Evolutionary conservation across 2,797 vertebrate species (phyloP), one percentile per base, ranked within the genome.

Genomic region (Etheostoma nigrum): DNA sequence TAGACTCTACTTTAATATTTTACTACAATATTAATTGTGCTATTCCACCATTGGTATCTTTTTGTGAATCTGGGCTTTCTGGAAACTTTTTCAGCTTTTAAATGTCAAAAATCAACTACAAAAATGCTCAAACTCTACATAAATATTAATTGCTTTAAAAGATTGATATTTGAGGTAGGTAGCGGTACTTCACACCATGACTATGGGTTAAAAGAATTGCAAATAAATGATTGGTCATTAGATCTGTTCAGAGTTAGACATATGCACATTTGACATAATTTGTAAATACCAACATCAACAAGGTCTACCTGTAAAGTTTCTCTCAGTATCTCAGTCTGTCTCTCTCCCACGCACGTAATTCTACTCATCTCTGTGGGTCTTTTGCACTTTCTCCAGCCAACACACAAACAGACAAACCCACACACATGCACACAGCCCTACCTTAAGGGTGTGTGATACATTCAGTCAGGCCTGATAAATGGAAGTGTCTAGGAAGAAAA

Each of bases 381-480:
- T 77, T 82, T 9, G 16, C 47, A 23, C 27, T 72, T 36, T 77
- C 47, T 53, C 44, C 40, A 53, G 47, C 66, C 48, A 36, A 74
- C 58, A 69, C 15, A 52, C 48, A 18, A 6, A n/a, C 18, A 45
- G 27, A 51, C 36, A 57, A 25, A 64, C 23, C 65, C 36, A 44
- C 63, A 47, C 59, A 48, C 57, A 66, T 44, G 45, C 70, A 76
- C 78, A 75, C 65, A 82, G 9, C 52, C 51, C 69, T 79, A 81
- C 84, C 91, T 91, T 74, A 76, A 79, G 91, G 89, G 83, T 83
- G 75, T 93, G 86, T 88, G 89, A 91, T 86, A 75, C 86, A 89
- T 82, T 85, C 84, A 92, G 88, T 87, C 90, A 87, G 81, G 74
- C 73, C 86, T 90, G 92, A 94, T 90, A 88, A 92, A 93, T 93